Evolutionary conservation across 2,888 invertebrate genomes (phyloP), one percentile per base, ranked within the genome.

Genomic region (Vandiemenella viatica): DNA sequence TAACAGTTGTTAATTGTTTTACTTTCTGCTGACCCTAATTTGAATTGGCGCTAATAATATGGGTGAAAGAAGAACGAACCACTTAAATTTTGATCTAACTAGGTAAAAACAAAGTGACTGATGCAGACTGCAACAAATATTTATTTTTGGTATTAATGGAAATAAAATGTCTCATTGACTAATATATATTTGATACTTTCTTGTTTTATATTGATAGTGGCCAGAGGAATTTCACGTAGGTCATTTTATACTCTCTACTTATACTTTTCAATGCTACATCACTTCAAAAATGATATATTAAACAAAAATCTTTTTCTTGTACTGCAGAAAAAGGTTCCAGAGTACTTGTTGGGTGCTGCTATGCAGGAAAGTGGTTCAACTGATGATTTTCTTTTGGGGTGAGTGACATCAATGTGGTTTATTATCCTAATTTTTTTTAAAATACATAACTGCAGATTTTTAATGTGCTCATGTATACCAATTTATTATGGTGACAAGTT

Each of bases 281-380:
- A 13, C 10, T 13, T 32, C 32, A 32, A 13, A 13, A 32, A 10
- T 32, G 5, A 32, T 32, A 32, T 13, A 13, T 13, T 8, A 26
- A 13, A 26, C 6, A 26, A 8, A 6, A 26, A 32, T 19, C 58
- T 55, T 51, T 53, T 41, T 50, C 48, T 54, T 55, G 43, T 53
- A 61, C 65, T 59, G 38, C 63, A 82, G 73, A 91, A 87, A 73
- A 95, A 93, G 73, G 79, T 86, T 56, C 82, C 88, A 5, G 92
- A 93, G 64, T 84, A 81, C 63, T 71, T 79, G 54, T 72, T 95
- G 49, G 88, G 83, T 1, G 72, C 80, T 55, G 80, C 79, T 51
- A 81, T 84, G 80, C 74, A 73, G 61, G 87, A 82, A 64, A 72
- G 74, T 60, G 75, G 77, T 67, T 67, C 60, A 57, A 70, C 79